Evolutionary conservation across 2,797 vertebrate species (phyloP), one percentile per base, ranked within the genome.

Genomic region (Cuculus canorus): DNA sequence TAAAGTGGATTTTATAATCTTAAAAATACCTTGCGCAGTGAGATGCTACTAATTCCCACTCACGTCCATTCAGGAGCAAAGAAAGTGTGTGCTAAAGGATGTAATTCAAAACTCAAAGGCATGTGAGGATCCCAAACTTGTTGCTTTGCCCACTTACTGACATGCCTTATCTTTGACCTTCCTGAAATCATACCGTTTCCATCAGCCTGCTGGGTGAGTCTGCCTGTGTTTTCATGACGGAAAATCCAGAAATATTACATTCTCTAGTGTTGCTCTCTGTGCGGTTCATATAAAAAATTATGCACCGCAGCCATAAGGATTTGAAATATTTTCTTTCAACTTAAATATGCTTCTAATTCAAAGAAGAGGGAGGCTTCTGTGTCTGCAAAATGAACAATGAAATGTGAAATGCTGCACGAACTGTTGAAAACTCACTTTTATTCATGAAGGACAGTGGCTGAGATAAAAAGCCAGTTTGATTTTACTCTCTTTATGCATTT

Each of bases 391-490:
- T 57, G 19, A 15, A 24, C 27, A 60, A 82, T n/a, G n/a, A n/a
- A n/a, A n/a, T n/a, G n/a, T n/a, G n/a, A 56, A 84, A 53, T 53
- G n/a, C 28, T 66, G 9, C n/a, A 52, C 0, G 0, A 18, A 14
- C 17, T 23, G 28, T 16, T 80, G 59, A 57, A 82, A 82, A 30
- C 13, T 87, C 37, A 52, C 16, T 81, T 89, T 76, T 81, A 3
- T n/a, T 19, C 14, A 7, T 39, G 24, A 65, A 28, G 11, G 10
- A 25, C 28, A 33, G 22, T 17, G 52, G 19, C 14, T 17, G 60
- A 30, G 11, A 4, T 41, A 69, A 50, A 19, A 45, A 5, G 14
- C 7, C 11, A n/a, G 17, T 50, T 90, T 81, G 32, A 45, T 78
- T 81, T 54, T 71, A 2, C 10, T 66, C 3, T 64, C 18, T 33